phyloP scores from a whole-genome alignment of 2,888 invertebrate genomes.

The Pyrrhosoma nymphula region DNA sequence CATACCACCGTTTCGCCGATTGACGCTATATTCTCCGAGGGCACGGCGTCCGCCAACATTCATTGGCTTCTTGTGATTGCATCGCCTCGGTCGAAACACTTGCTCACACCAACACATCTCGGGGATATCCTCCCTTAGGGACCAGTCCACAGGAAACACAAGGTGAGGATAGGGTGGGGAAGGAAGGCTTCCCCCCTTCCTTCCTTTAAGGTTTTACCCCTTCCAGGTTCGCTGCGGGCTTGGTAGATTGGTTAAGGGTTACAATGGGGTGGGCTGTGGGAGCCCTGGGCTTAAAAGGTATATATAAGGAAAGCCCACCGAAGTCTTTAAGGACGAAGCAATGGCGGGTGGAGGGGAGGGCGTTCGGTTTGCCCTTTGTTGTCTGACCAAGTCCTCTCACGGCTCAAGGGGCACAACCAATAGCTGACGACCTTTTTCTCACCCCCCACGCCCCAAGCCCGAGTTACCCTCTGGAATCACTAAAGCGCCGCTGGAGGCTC shows the following conservation, averaged over 20 bases:
- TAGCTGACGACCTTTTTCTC: conserved; percentile 27
- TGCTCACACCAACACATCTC: background rate
- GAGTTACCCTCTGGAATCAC: background rate
- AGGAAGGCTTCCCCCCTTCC: background rate
- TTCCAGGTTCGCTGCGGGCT: background rate
- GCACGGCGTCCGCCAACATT: background rate
- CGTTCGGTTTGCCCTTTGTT: background rate
- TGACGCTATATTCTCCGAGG: background rate
- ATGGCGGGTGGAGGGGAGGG: background rate
- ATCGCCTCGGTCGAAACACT: background rate
- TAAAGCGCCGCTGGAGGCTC: conserved; percentile 1
- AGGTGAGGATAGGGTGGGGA: background rate
- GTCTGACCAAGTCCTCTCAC: background rate
- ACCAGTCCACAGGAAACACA: background rate
- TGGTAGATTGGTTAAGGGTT: conserved; percentile 22
- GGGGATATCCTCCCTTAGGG: background rate
- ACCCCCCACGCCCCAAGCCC: background rate
- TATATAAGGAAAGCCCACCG: background rate
- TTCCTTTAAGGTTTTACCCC: background rate
- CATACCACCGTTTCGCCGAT: background rate
- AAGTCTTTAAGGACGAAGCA: background rate
- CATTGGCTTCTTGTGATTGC: background rate
- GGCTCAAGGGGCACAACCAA: conserved; percentile 19
- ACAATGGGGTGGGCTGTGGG: background rate
- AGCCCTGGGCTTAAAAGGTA: conserved; percentile 7